These are phyloP conservation scores for Seriola quinqueradiata DNA, from an alignment of 2,113 vertebrate species.

Conservation along the genomic window DNA sequence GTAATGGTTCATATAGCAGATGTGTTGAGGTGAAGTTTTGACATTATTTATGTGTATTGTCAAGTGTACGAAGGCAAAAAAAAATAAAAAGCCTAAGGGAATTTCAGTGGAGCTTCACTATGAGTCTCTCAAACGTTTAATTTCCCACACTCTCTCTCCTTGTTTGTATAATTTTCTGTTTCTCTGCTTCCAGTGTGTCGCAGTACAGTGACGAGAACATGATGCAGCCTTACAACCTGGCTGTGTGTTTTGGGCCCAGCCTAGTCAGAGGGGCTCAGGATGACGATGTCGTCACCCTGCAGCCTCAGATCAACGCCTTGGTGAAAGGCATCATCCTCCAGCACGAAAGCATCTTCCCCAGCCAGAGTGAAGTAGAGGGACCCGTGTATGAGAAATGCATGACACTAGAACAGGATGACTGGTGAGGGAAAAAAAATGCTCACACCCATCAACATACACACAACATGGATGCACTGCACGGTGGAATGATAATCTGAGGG, in stretches of 20 bases:
- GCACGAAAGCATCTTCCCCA: constrained; percentile 87
- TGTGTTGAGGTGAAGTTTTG: background rate
- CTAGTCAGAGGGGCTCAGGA: constrained; percentile 82
- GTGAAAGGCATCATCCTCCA: constrained; percentile 89
- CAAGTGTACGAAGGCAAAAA: background rate
- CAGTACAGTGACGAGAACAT: constrained; percentile 93
- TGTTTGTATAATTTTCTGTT: background rate
- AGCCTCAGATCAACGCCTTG: constrained; percentile 88
- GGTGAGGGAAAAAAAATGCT: constrained; percentile 62
- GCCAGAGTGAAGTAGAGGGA: constrained; percentile 77
- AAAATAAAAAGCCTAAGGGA: background rate
- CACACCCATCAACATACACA: rapidly evolving
- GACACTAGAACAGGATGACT: constrained; percentile 83
- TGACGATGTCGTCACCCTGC: constrained; percentile 86
- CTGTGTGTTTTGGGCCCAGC: constrained; percentile 91
- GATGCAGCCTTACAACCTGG: constrained; percentile 93
- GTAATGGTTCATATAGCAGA: background rate
- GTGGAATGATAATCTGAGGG: background rate
- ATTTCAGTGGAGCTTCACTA: background rate
- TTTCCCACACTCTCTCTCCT: background rate
- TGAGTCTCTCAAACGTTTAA: background rate
- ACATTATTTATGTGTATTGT: background rate
- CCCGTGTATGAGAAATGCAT: constrained; percentile 88
- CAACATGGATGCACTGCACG: background rate
- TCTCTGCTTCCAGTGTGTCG: constrained; percentile 80